Conservation (phyloP, 2,888 invertebrate species). For the Alentia gelatinosa region DNA sequence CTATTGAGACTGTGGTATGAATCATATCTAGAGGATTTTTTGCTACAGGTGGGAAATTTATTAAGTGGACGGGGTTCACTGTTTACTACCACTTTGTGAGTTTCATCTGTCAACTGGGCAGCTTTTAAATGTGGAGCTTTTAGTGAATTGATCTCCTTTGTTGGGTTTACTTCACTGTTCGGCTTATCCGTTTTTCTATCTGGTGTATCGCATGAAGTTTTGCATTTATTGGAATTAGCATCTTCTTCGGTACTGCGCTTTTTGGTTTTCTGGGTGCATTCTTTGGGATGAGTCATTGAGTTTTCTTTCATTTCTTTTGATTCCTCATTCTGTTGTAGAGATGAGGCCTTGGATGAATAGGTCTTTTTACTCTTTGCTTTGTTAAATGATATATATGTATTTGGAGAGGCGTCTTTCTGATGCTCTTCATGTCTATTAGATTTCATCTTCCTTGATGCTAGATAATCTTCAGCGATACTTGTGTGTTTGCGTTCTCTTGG, state of each 20-base stretch:
- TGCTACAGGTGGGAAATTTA: too few relatives aligned
- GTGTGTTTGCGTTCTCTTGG: slow-evolving; percentile 14
- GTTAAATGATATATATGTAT: neutral
- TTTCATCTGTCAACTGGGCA: too few relatives aligned
- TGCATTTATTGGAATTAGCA: too few relatives aligned
- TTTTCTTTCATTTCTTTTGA: neutral
- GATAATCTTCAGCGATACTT: neutral
- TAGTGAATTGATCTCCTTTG: too few relatives aligned
- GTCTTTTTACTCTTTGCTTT: neutral
- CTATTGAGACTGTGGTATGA: too few relatives aligned
- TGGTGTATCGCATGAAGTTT: neutral
- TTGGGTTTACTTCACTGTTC: too few relatives aligned
- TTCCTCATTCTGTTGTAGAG: neutral
- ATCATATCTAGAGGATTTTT: too few relatives aligned
- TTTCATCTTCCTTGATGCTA: neutral
- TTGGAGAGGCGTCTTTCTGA: neutral
- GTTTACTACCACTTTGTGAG: too few relatives aligned
- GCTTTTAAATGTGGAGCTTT: too few relatives aligned
- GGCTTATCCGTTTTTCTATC: neutral
- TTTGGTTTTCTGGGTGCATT: neutral
- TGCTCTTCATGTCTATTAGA: neutral
- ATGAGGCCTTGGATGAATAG: neutral
- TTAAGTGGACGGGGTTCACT: too few relatives aligned
- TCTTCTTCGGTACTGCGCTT: neutral
- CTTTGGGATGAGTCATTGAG: neutral